A percentile compares a stretch with the other conserved stretches of the same genome.
Evolutionary conservation across 1,140 invertebrate genomes (phyloP).

Genomic region (Cephus cinctus): DNA sequence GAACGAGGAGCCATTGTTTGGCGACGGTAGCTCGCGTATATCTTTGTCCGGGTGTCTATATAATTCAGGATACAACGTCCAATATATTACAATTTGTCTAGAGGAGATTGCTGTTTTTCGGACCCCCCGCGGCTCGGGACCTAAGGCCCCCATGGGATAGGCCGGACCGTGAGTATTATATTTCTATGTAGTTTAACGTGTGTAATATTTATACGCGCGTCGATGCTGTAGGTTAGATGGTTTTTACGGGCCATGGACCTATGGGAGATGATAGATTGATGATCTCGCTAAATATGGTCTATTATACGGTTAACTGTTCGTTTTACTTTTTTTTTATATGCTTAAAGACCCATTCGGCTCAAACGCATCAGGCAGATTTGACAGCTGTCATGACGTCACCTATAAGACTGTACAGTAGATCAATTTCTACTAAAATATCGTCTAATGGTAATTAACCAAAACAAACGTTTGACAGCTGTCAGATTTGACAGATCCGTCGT

Average conservation of each 20-base stretch:
- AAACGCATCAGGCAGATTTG: too few species aligned
- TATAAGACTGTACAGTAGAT: too few species aligned
- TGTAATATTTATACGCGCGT: slow-evolving; percentile 2
- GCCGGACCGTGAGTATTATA: slow-evolving; percentile 39
- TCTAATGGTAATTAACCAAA: too few species aligned
- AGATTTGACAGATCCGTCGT: too few species aligned
- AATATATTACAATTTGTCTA: slow-evolving; percentile 56
- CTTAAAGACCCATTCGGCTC: too few species aligned
- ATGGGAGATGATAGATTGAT: background rate
- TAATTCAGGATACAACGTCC: slow-evolving; percentile 37
- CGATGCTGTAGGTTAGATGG: background rate
- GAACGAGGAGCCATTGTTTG: background rate
- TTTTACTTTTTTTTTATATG: background rate
- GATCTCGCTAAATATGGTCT: slow-evolving; percentile 2
- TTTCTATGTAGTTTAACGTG: too few species aligned
- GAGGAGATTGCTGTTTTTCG: slow-evolving; percentile 34
- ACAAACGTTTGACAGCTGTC: too few species aligned
- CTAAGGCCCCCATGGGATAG: too few species aligned
- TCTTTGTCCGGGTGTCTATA: slow-evolving; percentile 34
- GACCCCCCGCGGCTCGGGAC: slow-evolving; percentile 33
- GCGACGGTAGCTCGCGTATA: slow-evolving; percentile 34
- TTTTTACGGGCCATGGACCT: background rate
- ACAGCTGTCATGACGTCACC: too few species aligned
- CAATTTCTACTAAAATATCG: too few species aligned
- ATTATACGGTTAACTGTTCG: background rate